Conservation (phyloP, 2,797 vertebrate genomes). For the Pterois miles region DNA sequence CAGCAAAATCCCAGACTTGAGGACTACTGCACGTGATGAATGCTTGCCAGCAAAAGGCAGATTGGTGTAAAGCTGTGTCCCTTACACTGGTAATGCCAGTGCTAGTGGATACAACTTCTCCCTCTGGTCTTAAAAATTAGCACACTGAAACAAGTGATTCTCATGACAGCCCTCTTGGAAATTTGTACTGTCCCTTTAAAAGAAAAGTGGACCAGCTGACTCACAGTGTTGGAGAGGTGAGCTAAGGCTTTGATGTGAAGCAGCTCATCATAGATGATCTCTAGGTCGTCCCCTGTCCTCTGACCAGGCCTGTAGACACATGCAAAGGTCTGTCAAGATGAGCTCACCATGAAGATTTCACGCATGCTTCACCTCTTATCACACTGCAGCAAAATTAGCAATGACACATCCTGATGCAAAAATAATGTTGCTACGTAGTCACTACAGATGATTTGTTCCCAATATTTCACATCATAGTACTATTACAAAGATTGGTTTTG, state of each 20-base stretch:
- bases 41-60: background rate
- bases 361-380: background rate
- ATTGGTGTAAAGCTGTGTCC: background rate
- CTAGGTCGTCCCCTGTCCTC: slow-evolving; percentile 94
- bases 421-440: background rate
- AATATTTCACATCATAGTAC: background rate
- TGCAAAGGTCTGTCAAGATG: slow-evolving; percentile 27
- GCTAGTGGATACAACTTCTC: background rate
- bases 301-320: slow-evolving; percentile 89
- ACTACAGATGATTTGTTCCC: background rate
- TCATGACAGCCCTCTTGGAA: background rate
- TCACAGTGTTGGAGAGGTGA: slow-evolving; percentile 97
- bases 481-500: background rate
- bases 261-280: slow-evolving; percentile 98
- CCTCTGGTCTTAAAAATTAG: slow-evolving; percentile 1
- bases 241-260: slow-evolving; percentile 99
- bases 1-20: background rate
- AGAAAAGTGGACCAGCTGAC: slow-evolving; percentile 38
- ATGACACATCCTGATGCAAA: background rate
- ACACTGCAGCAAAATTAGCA: background rate
- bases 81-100: background rate
- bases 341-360: slow-evolving; percentile 8
- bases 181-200: slow-evolving; percentile 39
- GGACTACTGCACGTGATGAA: slow-evolving; percentile 5
- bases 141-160: background rate